Evolutionary conservation across 2,797 vertebrate species (phyloP), one percentile per base, ranked within the genome.

Genomic region (Clamator glandarius): DNA sequence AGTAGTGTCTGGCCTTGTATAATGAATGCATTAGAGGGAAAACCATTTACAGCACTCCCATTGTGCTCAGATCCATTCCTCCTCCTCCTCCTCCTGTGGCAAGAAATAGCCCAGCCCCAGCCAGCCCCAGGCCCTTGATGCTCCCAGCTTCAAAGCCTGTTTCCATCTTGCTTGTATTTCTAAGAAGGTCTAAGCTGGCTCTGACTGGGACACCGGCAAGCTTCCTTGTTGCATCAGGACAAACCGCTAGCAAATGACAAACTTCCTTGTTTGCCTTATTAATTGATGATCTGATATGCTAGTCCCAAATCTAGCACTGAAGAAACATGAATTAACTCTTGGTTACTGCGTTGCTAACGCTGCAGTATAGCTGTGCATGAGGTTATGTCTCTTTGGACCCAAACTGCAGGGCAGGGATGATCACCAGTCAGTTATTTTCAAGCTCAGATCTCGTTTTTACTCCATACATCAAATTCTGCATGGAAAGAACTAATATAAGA

Each of bases 71-170:
- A 15, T 26, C 35, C 21, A 24, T 15, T 69, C 17, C 31, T 68
- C 31, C 41, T 57, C 39, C 41, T 57, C 39, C 31, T 48, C 5
- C 39, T 59, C 33, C n/a, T 11, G 11, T 12, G 21, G 11, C 21
- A 15, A 85, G 16, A 10, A 46, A 36, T 12, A 66, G 42, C 39
- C 12, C 72, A 91, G 55, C 12, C 42, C 16, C 44, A 46, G 57
- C n/a, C 63, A 73, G 63, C 6, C 19, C 20, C 1, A 1, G 35
- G 7, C 9, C 29, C 62, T 33, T 61, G 1, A 0, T 11, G 18
- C 26, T 70, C 73, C 57, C n/a, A 13, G 24, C 44, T 80, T 87
- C 62, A 57, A 44, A 44, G 61, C 39, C 39, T 39, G 39, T 39
- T 25, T 78, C 28, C 29, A 50, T 44, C 68, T 57, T 78, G 29